Percentiles rank a stretch among this genome's conserved stretches.
phyloP scores from a whole-genome alignment of 2,888 invertebrate genomes.

The Schizaphis graminum region DNA sequence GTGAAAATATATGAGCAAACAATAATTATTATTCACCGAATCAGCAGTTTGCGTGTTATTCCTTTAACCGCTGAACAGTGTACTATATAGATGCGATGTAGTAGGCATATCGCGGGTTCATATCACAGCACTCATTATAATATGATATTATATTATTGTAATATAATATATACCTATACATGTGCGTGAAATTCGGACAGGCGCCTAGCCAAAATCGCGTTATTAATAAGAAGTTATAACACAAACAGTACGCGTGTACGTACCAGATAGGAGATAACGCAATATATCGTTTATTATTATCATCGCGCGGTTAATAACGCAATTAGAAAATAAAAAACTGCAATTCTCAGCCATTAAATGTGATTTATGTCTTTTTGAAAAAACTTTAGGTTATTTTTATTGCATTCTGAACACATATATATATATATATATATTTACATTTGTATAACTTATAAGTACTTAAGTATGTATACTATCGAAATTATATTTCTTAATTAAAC shows the following conservation, averaged over 20 bases:
- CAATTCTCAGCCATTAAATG: neutral
- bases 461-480: neutral
- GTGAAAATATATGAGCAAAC: neutral
- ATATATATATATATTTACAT: conserved; percentile 5
- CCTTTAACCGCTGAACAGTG: neutral
- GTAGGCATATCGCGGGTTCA: neutral
- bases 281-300: neutral
- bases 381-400: conserved; percentile 30
- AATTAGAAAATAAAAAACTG: conserved; percentile 28
- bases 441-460: neutral
- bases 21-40: neutral
- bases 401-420: neutral
- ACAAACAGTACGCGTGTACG: neutral
- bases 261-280: neutral
- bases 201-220: conserved; percentile 15
- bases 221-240: conserved; percentile 20
- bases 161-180: neutral
- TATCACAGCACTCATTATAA: neutral
- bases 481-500: conserved; percentile 15
- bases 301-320: neutral
- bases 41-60: neutral
- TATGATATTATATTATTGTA: neutral
- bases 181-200: neutral
- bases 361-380: conserved; percentile 30
- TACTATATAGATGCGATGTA: neutral